Evolutionary conservation across 53 echinoderm and acorn worm species (phyloP), one percentile per base, ranked within the genome.

Genomic region (Stichopus horrens): DNA sequence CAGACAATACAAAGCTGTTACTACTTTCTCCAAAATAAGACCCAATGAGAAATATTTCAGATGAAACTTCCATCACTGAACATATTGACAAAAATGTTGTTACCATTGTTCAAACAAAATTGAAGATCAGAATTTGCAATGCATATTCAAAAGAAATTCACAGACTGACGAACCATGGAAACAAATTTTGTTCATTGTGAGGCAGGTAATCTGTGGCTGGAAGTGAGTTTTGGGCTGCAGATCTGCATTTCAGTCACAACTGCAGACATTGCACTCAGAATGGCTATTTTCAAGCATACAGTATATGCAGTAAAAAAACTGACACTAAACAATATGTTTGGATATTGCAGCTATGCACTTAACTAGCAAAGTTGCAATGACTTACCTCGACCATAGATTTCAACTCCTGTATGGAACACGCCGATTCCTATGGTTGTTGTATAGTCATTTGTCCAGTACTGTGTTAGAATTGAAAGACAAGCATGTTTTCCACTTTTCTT

Each of bases 381-480:
- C 92, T 86, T 88, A 99, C 99, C 99, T 99, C 88, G 92, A 10
- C 96, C 94, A 83, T 92, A 99, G 37, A 93, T 91, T 89, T 96
- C 96, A 5, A 99, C 94, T 53, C 99, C 99, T 60, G 99, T 92
- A 92, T 99, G 99, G 85, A 96, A 96, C n/a, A 99, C 99, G 52
- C 99, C 99, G 19, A 99, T 77, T 53, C 99, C 99, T 80, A 99
- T 57, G 56, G 99, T 95, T 90, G 99, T 90, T 74, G 99, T 99
- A 78, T 96, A 96, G 66, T 99, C 99, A 93, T 99, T 99, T 23
- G 94, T 99, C 99, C 99, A 99, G 76, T 94, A 99, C 99, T 99
- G 89, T 67, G 83, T 88, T 10, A 86, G 55, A 76, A 88, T 67
- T 54, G 75, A 89, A 84, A 79, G 83, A 84, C 55, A 84, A 55